Evolutionary conservation across 2,797 vertebrate species (phyloP).

Genomic region (Lates japonicus): DNA sequence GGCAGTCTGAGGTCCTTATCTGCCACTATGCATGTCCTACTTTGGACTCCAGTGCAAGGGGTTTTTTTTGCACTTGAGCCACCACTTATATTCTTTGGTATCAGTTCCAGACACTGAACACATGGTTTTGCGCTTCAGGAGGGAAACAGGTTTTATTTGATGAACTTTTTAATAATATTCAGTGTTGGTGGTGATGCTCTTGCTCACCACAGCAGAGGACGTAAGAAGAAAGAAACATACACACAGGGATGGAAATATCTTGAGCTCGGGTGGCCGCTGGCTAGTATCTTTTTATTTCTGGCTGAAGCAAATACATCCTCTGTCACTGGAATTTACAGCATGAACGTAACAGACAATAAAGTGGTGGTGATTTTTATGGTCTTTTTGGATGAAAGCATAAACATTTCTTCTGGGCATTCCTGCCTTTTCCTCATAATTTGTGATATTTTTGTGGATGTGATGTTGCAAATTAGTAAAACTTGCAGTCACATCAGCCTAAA

Average conservation of each 20-base stretch:
- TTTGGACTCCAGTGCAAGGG: not conserved
- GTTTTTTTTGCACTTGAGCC: conserved; percentile 12
- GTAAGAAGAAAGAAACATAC: not conserved
- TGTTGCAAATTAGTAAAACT: conserved; percentile 4
- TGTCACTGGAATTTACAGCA: not conserved
- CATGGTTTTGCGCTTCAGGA: not conserved
- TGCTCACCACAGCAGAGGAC: not conserved
- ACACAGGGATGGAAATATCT: not conserved
- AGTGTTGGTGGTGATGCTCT: not conserved
- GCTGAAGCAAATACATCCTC: not conserved
- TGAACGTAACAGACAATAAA: not conserved
- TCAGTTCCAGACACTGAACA: conserved; percentile 9
- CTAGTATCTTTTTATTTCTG: not conserved
- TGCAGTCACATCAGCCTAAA: not conserved
- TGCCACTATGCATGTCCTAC: not conserved
- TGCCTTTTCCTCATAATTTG: conserved; percentile 7
- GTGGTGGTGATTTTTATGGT: not conserved
- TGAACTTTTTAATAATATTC: not conserved
- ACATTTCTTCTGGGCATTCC: not conserved
- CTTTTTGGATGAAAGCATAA: not conserved
- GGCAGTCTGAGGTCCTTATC: not conserved
- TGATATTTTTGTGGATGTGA: conserved; percentile 1
- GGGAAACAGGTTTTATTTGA: not conserved
- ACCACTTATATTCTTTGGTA: not conserved
- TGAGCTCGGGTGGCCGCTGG: not conserved